Percentiles rank a stretch among this genome's conserved stretches.
These are phyloP conservation scores for Chalcis sispes DNA, from an alignment of 2,888 invertebrate genomes.

Conservation along the genomic window DNA sequence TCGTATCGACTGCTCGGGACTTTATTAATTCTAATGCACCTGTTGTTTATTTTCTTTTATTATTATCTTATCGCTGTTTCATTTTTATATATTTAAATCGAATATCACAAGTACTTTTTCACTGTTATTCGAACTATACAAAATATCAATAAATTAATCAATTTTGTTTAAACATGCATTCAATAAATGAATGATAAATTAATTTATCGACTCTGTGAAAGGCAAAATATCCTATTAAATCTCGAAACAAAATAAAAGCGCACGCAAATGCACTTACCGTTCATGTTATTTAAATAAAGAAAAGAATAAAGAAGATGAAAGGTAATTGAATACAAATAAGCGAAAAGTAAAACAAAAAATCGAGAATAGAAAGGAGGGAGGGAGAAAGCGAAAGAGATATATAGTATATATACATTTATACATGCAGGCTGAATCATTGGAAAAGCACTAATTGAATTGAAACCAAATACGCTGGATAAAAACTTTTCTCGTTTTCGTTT, in stretches of 20 bases:
- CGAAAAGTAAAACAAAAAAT: conserved; percentile 9
- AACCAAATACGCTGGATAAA: conserved; percentile 19
- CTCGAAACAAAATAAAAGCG: conserved; percentile 16
- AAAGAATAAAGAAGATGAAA: too few species aligned
- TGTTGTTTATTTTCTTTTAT: background rate
- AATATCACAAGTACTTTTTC: too few species aligned
- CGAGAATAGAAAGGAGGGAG: background rate
- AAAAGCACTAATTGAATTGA: conserved; percentile 45
- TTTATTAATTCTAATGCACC: conserved; percentile 8
- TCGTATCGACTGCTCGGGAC: background rate
- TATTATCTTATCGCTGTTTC: too few species aligned
- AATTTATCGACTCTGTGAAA: too few species aligned
- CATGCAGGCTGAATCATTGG: too few species aligned
- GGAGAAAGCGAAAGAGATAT: background rate
- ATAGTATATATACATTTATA: too few species aligned
- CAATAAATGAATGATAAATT: background rate
- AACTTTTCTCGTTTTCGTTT: conserved; percentile 12
- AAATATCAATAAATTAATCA: too few species aligned
- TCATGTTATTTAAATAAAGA: conserved; percentile 39
- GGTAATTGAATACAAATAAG: too few species aligned
- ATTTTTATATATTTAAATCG: background rate
- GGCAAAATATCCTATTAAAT: conserved; percentile 16
- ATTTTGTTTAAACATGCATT: background rate
- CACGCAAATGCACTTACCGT: conserved; percentile 1
- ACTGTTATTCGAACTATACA: too few species aligned